Percentiles rank a stretch among this genome's conserved stretches.
phyloP scores from a whole-genome alignment of 2,113 vertebrate species.

The Natator depressus region DNA sequence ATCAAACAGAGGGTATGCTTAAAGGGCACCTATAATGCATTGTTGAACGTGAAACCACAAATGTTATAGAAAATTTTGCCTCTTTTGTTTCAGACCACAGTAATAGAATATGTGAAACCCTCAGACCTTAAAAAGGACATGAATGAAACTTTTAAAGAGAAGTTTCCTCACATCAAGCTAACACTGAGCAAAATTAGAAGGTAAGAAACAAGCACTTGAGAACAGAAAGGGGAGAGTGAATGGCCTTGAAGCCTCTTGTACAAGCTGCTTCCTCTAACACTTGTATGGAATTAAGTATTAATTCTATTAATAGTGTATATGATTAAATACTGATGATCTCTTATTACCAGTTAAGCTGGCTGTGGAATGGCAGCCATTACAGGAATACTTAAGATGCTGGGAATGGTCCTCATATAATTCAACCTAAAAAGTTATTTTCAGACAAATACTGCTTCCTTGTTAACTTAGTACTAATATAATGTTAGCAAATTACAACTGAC shows the following conservation, averaged over 20 bases:
- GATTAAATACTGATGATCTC: slow-evolving; percentile 55
- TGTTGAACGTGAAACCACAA: neutral
- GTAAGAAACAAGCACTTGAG: slow-evolving; percentile 70
- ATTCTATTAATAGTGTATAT: slow-evolving; percentile 49
- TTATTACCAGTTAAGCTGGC: slow-evolving; percentile 34
- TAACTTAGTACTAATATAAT: slow-evolving; percentile 16
- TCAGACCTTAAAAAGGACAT: slow-evolving; percentile 98
- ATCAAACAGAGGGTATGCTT: neutral
- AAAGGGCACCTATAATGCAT: neutral
- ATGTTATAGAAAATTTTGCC: neutral
- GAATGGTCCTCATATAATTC: slow-evolving; percentile 16
- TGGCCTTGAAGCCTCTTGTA: neutral
- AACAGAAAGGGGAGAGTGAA: neutral
- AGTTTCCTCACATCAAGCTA: slow-evolving; percentile 95
- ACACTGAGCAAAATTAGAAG: slow-evolving; percentile 98
- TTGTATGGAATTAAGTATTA: slow-evolving; percentile 21
- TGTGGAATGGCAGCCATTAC: slow-evolving; percentile 16
- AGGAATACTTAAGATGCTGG: slow-evolving; percentile 35
- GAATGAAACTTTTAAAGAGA: slow-evolving; percentile 98
- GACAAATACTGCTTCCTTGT: slow-evolving; percentile 24
- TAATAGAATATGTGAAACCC: slow-evolving; percentile 98
- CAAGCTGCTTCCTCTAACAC: neutral
- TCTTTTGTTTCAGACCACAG: slow-evolving; percentile 87
- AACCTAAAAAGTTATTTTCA: slow-evolving; percentile 12
- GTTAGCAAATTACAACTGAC: neutral